These are phyloP conservation scores for Meriones psammophilus DNA, from an alignment of 2,797 vertebrate species.

Conservation along the genomic window DNA sequence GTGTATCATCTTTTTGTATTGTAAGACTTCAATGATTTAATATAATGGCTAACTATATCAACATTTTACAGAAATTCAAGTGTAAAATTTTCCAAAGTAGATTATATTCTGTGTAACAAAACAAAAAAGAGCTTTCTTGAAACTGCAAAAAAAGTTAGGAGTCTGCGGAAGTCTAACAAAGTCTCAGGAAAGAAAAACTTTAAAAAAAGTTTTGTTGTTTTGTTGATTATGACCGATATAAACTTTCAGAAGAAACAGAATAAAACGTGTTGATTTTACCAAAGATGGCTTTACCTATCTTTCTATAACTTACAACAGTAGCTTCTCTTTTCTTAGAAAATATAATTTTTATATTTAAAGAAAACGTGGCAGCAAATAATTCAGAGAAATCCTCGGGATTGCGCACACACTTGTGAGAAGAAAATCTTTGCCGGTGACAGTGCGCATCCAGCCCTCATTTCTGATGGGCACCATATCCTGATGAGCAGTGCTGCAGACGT, in stretches of 20 bases:
- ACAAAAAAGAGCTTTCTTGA: not conserved
- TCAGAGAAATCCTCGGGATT: not conserved
- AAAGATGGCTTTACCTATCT: not conserved
- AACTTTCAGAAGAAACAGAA: not conserved
- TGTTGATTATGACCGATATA: not conserved
- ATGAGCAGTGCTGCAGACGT: not conserved
- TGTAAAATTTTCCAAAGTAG: not conserved
- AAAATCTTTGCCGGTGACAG: not conserved
- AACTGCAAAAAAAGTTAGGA: not conserved
- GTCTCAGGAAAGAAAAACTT: not conserved
- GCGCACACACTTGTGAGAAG: not conserved
- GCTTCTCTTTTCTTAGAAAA: slow-evolving; percentile 43
- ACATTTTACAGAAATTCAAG: slow-evolving; percentile 49
- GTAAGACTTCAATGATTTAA: not conserved
- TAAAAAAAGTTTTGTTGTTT: not conserved
- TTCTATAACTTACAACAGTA: not conserved
- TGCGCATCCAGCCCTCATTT: not conserved
- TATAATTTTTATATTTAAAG: not conserved
- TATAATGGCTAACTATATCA: not conserved
- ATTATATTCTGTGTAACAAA: not conserved
- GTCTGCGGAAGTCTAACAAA: not conserved
- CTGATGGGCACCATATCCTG: not conserved
- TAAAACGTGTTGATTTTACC: not conserved
- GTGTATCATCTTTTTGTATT: not conserved
- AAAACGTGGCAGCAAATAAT: not conserved